Conservation (phyloP, 1,140 invertebrate species). For the Theocolax elegans region DNA sequence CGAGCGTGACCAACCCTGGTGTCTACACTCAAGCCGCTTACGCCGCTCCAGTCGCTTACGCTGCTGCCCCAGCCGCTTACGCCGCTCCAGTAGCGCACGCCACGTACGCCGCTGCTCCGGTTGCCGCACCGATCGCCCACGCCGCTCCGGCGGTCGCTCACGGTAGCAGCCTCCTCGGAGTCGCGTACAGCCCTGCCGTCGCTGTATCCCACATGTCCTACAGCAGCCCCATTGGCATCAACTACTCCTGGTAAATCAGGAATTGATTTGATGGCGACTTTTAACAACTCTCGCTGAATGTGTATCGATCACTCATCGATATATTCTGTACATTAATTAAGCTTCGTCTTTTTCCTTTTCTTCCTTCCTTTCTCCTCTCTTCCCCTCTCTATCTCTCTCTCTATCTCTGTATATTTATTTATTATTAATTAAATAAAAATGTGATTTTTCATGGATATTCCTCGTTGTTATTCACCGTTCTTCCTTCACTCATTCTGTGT, state of each 20-base stretch:
- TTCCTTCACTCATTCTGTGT: no score
- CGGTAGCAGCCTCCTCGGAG: slow-evolving; percentile 50
- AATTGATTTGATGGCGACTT: no score
- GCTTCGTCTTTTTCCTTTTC: no score
- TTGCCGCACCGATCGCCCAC: slow-evolving; percentile 41
- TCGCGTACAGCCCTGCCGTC: slow-evolving; percentile 74
- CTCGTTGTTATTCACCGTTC: no score
- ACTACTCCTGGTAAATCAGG: slow-evolving; percentile 58
- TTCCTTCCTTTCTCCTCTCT: no score
- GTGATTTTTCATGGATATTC: no score
- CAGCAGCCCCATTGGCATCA: slow-evolving; percentile 69
- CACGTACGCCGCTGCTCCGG: slow-evolving; percentile 37
- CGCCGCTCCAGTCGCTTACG: slow-evolving; percentile 49
- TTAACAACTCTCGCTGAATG: no score
- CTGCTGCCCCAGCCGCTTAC: slow-evolving; percentile 39
- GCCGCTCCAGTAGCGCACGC: slow-evolving; percentile 38
- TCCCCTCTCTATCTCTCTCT: no score
- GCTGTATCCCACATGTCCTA: slow-evolving; percentile 76
- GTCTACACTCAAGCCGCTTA: slow-evolving; percentile 56
- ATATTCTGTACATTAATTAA: no score
- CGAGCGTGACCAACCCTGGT: slow-evolving; percentile 72
- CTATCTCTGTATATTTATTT: slow-evolving; percentile 32
- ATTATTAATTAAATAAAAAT: background rate
- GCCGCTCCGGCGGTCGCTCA: slow-evolving; percentile 44
- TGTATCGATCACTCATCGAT: no score